Base-by-base conservation (phyloP, 2,797 vertebrate genomes). In the Sus cebifrons region DNA sequence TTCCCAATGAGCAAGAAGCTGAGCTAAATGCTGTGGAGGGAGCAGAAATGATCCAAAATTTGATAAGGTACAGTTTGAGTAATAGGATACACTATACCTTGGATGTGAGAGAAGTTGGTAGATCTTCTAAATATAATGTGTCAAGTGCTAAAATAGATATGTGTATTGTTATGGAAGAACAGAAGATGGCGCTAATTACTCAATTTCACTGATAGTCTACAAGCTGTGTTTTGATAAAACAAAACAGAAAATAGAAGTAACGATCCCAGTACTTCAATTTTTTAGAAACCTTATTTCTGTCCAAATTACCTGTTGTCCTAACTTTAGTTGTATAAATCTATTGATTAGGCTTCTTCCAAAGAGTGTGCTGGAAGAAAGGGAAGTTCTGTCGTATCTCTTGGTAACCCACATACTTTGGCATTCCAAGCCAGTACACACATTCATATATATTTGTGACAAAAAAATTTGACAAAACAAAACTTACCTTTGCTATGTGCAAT, bases 131-230 rank as follows among this genome's bases (percentile, higher is more conserved):
- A 44, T 5, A 18, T 3, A 62, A 85, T 23, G 9, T 36, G 36
- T 20, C 77, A 17, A 79, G 29, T 7, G 13, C 86, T 58, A 40
- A 52, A 79, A 78, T 5, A 62, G 49, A 15, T 23, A 40, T 6
- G n/a, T 40, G 58, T 29, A 44, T 54, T 56, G 13, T 27, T 36
- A 67, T 29, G 13, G 14, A 44, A 81, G 71, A 85, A 97, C 70
- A 87, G 71, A 74, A 95, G 77, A 94, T 93, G 91, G 91, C 15
- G 32, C 92, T 85, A 68, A 65, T 68, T 32, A n/a, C n/a, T 67
- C 15, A 77, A 54, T 85, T 62, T 90, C 67, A 44, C 44, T 29
- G 29, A n/a, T 36, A 13, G 56, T 73, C 65, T 36, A 64, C 11
- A 60, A 90, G 23, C 56, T 94, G 11, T 62, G 27, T 54, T 82